These are phyloP conservation scores for Drosophila funebris DNA, from an alignment of 1,140 invertebrate genomes.

Conservation along the genomic window DNA sequence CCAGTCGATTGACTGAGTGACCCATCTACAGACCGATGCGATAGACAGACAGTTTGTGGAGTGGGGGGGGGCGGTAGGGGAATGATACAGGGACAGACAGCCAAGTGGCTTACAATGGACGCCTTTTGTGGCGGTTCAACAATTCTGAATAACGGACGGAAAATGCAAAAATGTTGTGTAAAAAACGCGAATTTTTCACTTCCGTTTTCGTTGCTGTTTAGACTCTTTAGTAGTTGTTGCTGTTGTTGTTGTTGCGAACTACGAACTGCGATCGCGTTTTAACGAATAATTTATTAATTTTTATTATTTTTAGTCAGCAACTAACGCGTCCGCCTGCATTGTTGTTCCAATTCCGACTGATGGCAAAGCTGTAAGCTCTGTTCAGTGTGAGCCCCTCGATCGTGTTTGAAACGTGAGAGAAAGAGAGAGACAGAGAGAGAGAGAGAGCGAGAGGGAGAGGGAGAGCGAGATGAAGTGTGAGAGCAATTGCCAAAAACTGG, in stretches of 20 bases:
- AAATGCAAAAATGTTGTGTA: conserved; percentile 79
- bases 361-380: conserved; percentile 58
- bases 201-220: conserved; percentile 66
- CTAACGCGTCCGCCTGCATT: conserved; percentile 76
- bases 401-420: conserved; percentile 44
- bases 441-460: not conserved
- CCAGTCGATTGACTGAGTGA: conserved; percentile 48
- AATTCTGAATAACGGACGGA: conserved; percentile 71
- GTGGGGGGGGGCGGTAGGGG: too few relatives aligned
- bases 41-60: conserved; percentile 22
- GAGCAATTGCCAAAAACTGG: conserved; percentile 46
- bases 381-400: conserved; percentile 42
- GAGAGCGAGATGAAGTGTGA: conserved; percentile 9
- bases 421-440: conserved; percentile 29
- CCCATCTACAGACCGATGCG: conserved; percentile 47
- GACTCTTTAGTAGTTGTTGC: conserved; percentile 47
- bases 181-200: conserved; percentile 80
- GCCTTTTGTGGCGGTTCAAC: conserved; percentile 65
- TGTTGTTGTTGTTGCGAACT: conserved; percentile 42
- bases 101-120: conserved; percentile 68
- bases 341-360: conserved; percentile 72
- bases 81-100: too few relatives aligned
- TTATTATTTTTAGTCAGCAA: conserved; percentile 52
- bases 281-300: conserved; percentile 1
- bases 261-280: conserved; percentile 67